Evolutionary conservation across 2,888 invertebrate species (phyloP).

Genomic region (Choristoneura rosaceana): DNA sequence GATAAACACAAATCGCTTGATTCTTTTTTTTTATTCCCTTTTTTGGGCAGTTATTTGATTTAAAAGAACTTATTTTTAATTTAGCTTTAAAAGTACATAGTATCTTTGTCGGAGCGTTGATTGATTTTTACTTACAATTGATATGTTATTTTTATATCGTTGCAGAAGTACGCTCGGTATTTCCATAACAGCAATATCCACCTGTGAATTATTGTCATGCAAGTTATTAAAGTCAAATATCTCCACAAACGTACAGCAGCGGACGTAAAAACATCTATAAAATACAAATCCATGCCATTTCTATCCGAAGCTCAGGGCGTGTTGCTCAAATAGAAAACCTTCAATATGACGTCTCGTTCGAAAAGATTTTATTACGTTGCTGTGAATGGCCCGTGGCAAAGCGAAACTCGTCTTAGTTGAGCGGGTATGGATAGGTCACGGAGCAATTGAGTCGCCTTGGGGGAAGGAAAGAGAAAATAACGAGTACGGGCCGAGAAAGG

Average conservation of each 20-base stretch:
- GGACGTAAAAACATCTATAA: conserved; percentile 42
- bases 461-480: conserved; percentile 28
- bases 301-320: conserved; percentile 42
- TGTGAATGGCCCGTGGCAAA: conserved; percentile 42
- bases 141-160: neutral
- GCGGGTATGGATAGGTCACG: conserved; percentile 49
- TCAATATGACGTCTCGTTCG: conserved; percentile 44
- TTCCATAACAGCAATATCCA: neutral
- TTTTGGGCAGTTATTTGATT: no score
- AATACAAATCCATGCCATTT: conserved; percentile 45
- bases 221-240: conserved; percentile 17
- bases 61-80: no score
- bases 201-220: neutral
- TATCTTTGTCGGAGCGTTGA: neutral
- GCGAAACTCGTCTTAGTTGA: conserved; percentile 34
- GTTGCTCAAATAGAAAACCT: conserved; percentile 49
- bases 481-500: conserved; percentile 12
- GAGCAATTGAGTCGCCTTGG: conserved; percentile 47
- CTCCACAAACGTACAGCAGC: neutral
- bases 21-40: no score
- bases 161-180: neutral
- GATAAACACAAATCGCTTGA: neutral
- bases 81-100: no score
- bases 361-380: conserved; percentile 54
- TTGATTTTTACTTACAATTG: neutral